These are phyloP conservation scores for Drosophila arizonae DNA, from an alignment of 1,140 invertebrate species.

Conservation along the genomic window DNA sequence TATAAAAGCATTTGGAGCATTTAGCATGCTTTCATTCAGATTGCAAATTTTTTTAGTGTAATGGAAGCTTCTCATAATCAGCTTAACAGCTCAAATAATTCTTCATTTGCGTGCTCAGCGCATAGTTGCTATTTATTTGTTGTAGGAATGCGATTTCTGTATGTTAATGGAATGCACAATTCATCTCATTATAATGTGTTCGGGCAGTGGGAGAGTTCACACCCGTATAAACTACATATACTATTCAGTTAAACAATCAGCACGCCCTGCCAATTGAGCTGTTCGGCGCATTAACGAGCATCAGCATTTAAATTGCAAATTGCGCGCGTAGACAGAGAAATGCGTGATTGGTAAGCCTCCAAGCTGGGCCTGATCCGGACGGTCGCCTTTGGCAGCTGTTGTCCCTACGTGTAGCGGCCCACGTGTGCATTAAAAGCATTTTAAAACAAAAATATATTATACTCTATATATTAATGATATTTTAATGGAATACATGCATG, in stretches of 20 bases:
- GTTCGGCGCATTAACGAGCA: constrained; percentile 65
- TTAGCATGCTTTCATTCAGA: too few relatives aligned
- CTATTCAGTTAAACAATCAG: constrained; percentile 59
- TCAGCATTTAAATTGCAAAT: constrained; percentile 78
- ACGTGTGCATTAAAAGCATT: too few relatives aligned
- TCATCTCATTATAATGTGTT: constrained; percentile 54
- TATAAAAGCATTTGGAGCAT: too few relatives aligned
- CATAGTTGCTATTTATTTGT: constrained; percentile 52
- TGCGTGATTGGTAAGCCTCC: constrained; percentile 40
- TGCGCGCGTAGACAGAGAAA: constrained; percentile 60
- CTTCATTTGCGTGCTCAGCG: constrained; percentile 34
- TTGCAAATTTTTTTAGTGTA: neutral
- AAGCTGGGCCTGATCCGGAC: neutral
- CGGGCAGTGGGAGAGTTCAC: constrained; percentile 18
- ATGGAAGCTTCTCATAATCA: constrained; percentile 51
- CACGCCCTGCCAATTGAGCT: constrained; percentile 50
- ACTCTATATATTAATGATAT: neutral
- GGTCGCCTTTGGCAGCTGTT: constrained; percentile 1
- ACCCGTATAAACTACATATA: constrained; percentile 52
- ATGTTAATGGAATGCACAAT: constrained; percentile 60
- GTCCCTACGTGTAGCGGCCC: neutral
- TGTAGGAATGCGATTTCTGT: constrained; percentile 65
- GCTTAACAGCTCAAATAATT: constrained; percentile 55
- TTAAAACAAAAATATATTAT: neutral
- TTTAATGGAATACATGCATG: too few relatives aligned